Percentiles rank a stretch among this genome's conserved stretches.
phyloP scores from a whole-genome alignment of 2,888 invertebrate species.

The Limenitis camilla region DNA sequence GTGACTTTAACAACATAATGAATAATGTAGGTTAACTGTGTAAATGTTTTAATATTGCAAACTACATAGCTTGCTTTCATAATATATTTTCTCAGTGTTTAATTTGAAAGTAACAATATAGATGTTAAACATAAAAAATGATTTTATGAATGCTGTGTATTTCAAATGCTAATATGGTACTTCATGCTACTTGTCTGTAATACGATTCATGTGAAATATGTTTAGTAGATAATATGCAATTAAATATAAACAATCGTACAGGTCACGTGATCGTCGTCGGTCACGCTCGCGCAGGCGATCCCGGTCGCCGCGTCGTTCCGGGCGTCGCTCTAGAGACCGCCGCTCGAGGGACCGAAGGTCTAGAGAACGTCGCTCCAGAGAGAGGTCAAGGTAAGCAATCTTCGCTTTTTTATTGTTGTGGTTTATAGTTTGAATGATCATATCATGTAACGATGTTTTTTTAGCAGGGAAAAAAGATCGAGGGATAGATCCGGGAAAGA shows the following conservation, averaged over 20 bases:
- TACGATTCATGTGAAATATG: too few species aligned
- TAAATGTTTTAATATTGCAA: too few species aligned
- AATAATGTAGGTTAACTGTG: too few species aligned
- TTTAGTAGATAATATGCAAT: background rate
- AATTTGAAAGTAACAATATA: too few species aligned
- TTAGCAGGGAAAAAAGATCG: constrained; percentile 57
- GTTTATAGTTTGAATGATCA: background rate
- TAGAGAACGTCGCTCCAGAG: constrained; percentile 52
- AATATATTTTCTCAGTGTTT: too few species aligned
- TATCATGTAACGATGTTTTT: background rate
- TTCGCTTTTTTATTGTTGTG: background rate
- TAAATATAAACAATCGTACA: constrained; percentile 18
- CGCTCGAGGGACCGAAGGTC: constrained; percentile 57
- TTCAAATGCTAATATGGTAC: too few species aligned
- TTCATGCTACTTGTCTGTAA: too few species aligned
- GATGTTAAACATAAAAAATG: too few species aligned
- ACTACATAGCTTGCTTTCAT: too few species aligned
- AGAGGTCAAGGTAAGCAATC: constrained; percentile 51
- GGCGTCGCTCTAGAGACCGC: constrained; percentile 37
- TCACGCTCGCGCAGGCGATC: constrained; percentile 62
- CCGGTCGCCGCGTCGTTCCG: constrained; percentile 48
- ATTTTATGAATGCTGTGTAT: too few species aligned
- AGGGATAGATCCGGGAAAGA: constrained; percentile 56
- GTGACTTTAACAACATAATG: too few species aligned
- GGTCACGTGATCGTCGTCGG: constrained; percentile 60